Evolutionary conservation across 2,113 vertebrate genomes (phyloP).

Genomic region (Hypanus sabinus): DNA sequence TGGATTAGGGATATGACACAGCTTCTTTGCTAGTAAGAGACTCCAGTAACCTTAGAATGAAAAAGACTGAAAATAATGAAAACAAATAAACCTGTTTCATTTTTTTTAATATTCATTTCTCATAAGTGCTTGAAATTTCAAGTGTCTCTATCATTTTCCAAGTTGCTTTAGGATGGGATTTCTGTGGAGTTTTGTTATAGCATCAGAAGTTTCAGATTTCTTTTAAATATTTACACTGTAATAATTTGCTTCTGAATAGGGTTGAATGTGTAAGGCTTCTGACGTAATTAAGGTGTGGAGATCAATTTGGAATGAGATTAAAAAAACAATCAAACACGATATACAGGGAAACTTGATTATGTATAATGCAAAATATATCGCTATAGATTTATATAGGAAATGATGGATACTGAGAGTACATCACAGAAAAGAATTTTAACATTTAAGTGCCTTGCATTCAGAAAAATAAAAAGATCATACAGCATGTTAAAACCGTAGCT

Average conservation of each 20-base stretch:
- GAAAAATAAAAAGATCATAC: neutral
- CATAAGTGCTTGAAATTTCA: neutral
- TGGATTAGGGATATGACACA: neutral
- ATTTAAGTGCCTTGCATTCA: neutral
- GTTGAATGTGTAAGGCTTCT: neutral
- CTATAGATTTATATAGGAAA: neutral
- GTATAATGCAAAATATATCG: neutral
- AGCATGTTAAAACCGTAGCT: too few relatives aligned
- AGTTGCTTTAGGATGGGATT: neutral
- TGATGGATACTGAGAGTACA: neutral
- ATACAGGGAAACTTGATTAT: neutral
- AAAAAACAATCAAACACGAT: neutral
- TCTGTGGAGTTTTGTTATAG: slow-evolving; percentile 6
- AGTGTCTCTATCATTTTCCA: neutral
- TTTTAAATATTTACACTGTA: slow-evolving; percentile 6
- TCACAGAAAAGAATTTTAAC: neutral
- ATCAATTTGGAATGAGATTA: neutral
- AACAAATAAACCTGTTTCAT: neutral
- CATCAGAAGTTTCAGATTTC: neutral
- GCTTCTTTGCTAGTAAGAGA: neutral
- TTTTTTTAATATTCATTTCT: neutral
- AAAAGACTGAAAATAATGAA: neutral
- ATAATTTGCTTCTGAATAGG: neutral
- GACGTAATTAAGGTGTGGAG: neutral
- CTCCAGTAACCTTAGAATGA: neutral